Percentiles rank a stretch among this genome's conserved stretches.
Conservation (phyloP, 2,888 invertebrate species). For the Strigamia transsilvanica region DNA sequence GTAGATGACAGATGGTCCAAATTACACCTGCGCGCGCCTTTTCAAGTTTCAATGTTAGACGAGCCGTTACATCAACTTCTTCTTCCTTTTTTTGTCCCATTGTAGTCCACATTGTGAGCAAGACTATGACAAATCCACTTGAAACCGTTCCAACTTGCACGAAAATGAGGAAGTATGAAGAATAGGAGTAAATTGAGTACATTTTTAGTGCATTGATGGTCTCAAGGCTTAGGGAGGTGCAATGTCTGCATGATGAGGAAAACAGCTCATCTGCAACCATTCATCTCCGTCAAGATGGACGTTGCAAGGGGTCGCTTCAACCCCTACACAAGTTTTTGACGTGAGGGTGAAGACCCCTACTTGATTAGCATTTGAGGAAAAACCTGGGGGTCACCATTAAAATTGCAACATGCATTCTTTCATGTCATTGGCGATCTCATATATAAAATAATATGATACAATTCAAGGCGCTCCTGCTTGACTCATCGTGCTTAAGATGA, state of each 20-base stretch:
- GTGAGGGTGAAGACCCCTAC: conserved; percentile 24
- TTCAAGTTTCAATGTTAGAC: conserved; percentile 31
- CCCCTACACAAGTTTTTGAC: conserved; percentile 6
- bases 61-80: conserved; percentile 9
- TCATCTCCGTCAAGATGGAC: conserved; percentile 40
- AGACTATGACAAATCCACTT: conserved; percentile 33
- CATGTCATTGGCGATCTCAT: not conserved
- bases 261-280: conserved; percentile 46
- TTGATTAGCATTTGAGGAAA: conserved; percentile 41
- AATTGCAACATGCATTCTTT: conserved; percentile 28
- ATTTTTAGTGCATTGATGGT: conserved; percentile 24
- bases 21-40: conserved; percentile 35
- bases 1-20: conserved; percentile 24
- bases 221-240: conserved; percentile 23
- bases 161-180: conserved; percentile 29
- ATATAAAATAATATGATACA: not conserved
- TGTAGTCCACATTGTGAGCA: not conserved
- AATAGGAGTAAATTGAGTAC: conserved; percentile 44
- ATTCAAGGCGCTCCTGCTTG: not conserved
- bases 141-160: not conserved
- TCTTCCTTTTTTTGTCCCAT: not conserved
- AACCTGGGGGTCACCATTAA: conserved; percentile 43
- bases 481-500: not conserved
- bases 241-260: conserved; percentile 40
- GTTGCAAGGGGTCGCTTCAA: conserved; percentile 22